Evolutionary conservation across 2,113 vertebrate genomes (phyloP).

Genomic region (Phoenicopterus ruber): DNA sequence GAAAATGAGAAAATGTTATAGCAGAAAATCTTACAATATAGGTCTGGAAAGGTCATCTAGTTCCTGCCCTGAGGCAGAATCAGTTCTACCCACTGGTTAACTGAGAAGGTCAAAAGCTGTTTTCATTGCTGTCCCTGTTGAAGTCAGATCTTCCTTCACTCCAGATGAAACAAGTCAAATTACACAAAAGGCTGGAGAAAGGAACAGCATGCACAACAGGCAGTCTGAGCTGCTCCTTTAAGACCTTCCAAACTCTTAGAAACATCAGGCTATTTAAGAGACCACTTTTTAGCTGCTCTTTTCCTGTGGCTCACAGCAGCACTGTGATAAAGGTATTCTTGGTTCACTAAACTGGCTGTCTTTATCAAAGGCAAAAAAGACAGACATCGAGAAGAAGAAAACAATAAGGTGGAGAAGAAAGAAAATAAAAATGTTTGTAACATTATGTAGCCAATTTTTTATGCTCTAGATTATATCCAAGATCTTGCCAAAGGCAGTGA

Average conservation of each 20-base stretch:
- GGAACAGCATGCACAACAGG: neutral
- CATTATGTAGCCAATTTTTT: neutral
- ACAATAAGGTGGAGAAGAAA: neutral
- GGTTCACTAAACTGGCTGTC: neutral
- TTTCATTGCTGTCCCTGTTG: neutral
- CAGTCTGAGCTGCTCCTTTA: neutral
- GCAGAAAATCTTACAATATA: neutral
- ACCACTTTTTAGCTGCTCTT: neutral
- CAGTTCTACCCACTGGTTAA: neutral
- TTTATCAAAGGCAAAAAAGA: neutral
- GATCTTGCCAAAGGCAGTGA: neutral
- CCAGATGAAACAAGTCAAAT: neutral
- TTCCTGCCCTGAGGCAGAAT: neutral
- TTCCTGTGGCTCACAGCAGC: neutral
- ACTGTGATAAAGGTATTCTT: neutral
- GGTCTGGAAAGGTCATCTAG: neutral
- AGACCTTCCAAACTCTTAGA: neutral
- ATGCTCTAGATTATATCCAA: neutral
- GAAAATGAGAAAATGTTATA: neutral
- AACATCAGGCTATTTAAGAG: neutral
- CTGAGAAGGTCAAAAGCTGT: neutral
- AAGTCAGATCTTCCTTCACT: neutral
- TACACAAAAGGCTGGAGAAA: neutral
- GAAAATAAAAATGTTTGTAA: neutral
- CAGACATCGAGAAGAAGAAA: neutral